Percentiles rank a stretch among this genome's conserved stretches.
Conservation (phyloP, 2,888 invertebrate genomes). For the Chironomus tentans region DNA sequence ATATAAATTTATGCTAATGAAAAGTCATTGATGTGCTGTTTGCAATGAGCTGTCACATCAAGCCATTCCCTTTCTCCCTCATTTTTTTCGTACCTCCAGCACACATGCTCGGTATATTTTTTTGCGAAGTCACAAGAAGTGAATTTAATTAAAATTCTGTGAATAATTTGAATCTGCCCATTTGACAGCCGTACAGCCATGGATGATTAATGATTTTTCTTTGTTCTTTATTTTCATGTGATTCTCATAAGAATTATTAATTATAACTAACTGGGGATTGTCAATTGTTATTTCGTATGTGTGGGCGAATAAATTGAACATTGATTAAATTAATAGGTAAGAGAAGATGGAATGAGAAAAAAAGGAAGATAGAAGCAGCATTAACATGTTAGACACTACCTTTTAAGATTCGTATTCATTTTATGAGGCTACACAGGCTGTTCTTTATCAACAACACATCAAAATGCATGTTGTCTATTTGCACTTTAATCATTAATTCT, state of each 20-base stretch:
- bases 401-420: background rate
- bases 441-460: slow-evolving; percentile 17
- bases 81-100: no score
- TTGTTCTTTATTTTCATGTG: background rate
- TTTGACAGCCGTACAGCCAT: background rate
- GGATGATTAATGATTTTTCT: background rate
- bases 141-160: background rate
- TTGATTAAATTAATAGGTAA: background rate
- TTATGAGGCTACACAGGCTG: slow-evolving; percentile 5
- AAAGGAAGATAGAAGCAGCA: background rate
- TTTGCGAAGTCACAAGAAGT: background rate
- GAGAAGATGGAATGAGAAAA: background rate
- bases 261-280: background rate
- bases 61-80: no score
- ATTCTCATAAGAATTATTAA: background rate
- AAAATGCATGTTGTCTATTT: slow-evolving; percentile 16
- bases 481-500: slow-evolving; percentile 9
- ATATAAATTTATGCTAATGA: no score
- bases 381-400: background rate
- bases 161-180: background rate
- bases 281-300: background rate
- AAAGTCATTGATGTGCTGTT: no score
- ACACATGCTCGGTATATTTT: background rate
- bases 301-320: background rate
- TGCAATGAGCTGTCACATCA: no score